Evolutionary conservation across 2,888 invertebrate species (phyloP), one percentile per base, ranked within the genome.

Genomic region (Microctonus brassicae): DNA sequence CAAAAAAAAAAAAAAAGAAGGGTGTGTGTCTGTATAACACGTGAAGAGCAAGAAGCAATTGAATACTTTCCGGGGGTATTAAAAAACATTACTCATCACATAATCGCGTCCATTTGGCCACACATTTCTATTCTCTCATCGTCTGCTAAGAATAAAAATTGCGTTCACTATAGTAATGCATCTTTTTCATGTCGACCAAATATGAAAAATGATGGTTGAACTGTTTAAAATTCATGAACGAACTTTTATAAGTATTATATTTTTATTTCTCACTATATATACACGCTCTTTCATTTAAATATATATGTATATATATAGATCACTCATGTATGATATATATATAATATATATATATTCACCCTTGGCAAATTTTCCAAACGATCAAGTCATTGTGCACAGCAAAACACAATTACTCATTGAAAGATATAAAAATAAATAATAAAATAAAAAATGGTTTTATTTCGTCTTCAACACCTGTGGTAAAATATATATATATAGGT

Each of bases 1-100:
- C 47, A 57, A 22, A 58, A 58, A 34, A 24, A 58, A 34, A 24
- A 17, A 24, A 13, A 33, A 10, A 75, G 65, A 72, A 61, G 71
- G 66, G 71, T 72, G 64, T 72, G 69, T 74, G 74, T 73, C 65
- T 69, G 70, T 67, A 55, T 63, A 64, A 70, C 66, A 64, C 47
- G 47, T 47, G 17, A 47, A 47, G 71, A 52, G 69, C 34, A 55
- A 53, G 34, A 63, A 58, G 24, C 29, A 64, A 57, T 39, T 29
- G 57, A 42, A 55, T 33, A 34, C n/a, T 13, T 77, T 33, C 65
- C 72, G 76, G 82, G 81, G 84, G 82, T 86, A 87, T 87, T 87
- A 87, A 86, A 87, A 87, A 87, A 85, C 87, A 87, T 87, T 87
- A 87, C 87, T 87, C 87, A 87, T 87, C 87, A 86, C 74, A 87